phyloP scores from a whole-genome alignment of 1,140 invertebrate genomes.

The Macrocentrus cingulum region DNA sequence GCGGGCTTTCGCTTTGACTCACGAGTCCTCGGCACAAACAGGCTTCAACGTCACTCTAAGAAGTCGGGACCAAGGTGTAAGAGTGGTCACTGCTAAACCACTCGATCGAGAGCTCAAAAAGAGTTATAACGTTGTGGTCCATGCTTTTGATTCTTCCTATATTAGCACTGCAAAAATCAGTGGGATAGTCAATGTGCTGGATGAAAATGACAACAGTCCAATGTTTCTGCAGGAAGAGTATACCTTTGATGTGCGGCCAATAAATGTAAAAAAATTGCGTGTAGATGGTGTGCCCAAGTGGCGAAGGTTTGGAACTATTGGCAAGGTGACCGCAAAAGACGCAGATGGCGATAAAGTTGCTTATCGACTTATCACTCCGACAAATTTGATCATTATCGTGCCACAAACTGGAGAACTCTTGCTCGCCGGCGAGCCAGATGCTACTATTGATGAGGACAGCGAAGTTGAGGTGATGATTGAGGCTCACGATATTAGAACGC shows the following conservation, averaged over 20 bases:
- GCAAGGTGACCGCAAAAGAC: slow-evolving; percentile 79
- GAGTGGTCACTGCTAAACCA: slow-evolving; percentile 70
- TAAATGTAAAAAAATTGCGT: slow-evolving; percentile 60
- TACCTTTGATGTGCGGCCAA: slow-evolving; percentile 70
- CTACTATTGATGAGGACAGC: slow-evolving; percentile 59
- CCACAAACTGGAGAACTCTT: slow-evolving; percentile 89
- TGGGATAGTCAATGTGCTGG: slow-evolving; percentile 72
- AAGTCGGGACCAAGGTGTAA: slow-evolving; percentile 64
- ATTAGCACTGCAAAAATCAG: slow-evolving; percentile 73
- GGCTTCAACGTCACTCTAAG: slow-evolving; percentile 64
- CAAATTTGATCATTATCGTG: slow-evolving; percentile 80
- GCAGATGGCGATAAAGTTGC: slow-evolving; percentile 85
- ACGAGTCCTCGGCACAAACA: slow-evolving; percentile 59
- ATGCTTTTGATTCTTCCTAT: slow-evolving; percentile 73
- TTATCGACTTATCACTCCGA: slow-evolving; percentile 77
- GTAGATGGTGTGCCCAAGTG: slow-evolving; percentile 61
- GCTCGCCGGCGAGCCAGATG: slow-evolving; percentile 70
- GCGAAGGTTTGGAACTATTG: slow-evolving; percentile 78
- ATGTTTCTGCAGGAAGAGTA: slow-evolving; percentile 77
- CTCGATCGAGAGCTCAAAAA: slow-evolving; percentile 73
- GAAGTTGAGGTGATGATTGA: slow-evolving; percentile 73
- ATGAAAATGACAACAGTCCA: slow-evolving; percentile 90
- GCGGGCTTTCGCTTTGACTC: slow-evolving; percentile 70
- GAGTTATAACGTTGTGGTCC: slow-evolving; percentile 71
- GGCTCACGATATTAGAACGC: slow-evolving; percentile 78